These are phyloP conservation scores for Gymnodraco acuticeps DNA, from an alignment of 2,797 vertebrate species.

Conservation along the genomic window DNA sequence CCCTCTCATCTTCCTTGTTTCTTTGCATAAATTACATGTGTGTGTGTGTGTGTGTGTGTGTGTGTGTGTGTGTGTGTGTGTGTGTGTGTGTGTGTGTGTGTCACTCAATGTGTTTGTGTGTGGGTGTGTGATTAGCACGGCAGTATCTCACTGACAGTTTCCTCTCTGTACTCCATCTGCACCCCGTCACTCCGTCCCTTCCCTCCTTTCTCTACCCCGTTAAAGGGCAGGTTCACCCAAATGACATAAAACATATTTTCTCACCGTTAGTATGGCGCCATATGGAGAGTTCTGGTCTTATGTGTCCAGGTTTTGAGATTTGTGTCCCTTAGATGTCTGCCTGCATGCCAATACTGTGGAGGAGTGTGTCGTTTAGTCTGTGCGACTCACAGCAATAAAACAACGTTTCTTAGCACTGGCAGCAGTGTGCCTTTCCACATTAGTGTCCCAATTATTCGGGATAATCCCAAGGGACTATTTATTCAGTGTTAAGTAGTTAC, in stretches of 20 bases:
- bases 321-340: neutral
- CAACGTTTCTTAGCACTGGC: neutral
- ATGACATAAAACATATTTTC: constrained; percentile 44
- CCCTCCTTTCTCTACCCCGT: constrained; percentile 19
- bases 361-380: neutral
- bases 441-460: neutral
- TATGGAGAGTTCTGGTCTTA: neutral
- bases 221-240: constrained; percentile 40
- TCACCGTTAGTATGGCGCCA: neutral
- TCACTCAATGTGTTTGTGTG: constrained; percentile 53
- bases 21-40: constrained; percentile 45
- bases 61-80: constrained; percentile 2
- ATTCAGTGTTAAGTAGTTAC: neutral
- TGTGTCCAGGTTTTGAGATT: constrained; percentile 10
- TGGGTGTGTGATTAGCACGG: constrained; percentile 63
- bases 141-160: constrained; percentile 58
- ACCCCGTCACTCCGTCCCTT: constrained; percentile 16
- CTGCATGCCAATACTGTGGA: neutral
- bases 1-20: constrained; percentile 31
- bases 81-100: constrained; percentile 44
- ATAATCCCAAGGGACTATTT: neutral
- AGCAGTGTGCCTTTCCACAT: neutral
- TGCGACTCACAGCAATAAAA: neutral
- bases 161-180: constrained; percentile 63
- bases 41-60: constrained; percentile 17